phyloP scores from a whole-genome alignment of 2,888 invertebrate genomes.

The Machimus atricapillus region DNA sequence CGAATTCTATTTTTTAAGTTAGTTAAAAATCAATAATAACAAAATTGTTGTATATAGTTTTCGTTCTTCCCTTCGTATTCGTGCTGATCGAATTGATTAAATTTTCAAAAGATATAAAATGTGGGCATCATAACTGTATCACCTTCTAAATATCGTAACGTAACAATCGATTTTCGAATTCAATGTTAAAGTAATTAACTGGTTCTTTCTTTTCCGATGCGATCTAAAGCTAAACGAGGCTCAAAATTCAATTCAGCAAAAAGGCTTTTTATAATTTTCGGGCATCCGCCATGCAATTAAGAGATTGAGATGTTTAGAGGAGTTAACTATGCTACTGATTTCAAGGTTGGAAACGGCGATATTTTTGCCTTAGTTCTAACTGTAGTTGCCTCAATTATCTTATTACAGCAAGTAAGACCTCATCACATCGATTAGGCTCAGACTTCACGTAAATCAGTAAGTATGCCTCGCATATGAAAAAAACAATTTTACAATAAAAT shows the following conservation, averaged over 20 bases:
- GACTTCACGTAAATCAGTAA: background rate
- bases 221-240: background rate
- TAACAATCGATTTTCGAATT: background rate
- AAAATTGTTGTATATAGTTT: no score
- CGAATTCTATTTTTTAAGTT: no score
- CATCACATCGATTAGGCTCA: background rate
- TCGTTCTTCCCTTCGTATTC: no score
- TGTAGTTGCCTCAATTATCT: slow-evolving; percentile 22
- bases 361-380: slow-evolving; percentile 6
- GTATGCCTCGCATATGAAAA: background rate
- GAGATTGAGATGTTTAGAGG: background rate
- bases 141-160: background rate
- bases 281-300: background rate
- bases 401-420: slow-evolving; percentile 15
- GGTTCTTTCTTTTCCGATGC: background rate
- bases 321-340: background rate
- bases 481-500: background rate
- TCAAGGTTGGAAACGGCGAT: background rate
- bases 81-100: background rate
- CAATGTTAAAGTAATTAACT: background rate
- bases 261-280: background rate
- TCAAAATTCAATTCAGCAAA: background rate
- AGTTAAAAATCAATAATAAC: no score
- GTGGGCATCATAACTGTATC: background rate
- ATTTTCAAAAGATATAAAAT: background rate